A percentile compares a stretch with the other conserved stretches of the same genome.
phyloP scores from a whole-genome alignment of 2,888 invertebrate genomes.

The Cerceris ruficornis region DNA sequence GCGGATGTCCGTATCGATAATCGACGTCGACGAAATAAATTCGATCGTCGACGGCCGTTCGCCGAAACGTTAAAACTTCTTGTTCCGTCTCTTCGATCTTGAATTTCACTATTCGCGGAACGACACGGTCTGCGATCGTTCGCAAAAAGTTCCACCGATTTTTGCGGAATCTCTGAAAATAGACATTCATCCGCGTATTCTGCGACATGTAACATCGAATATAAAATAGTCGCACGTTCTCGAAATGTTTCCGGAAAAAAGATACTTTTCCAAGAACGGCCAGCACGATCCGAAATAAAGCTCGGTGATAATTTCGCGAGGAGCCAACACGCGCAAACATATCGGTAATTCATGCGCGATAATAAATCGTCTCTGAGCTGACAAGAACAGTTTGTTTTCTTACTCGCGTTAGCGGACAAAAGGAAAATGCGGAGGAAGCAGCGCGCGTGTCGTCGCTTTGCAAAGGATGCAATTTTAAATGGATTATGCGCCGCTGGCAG shows the following conservation, averaged over 20 bases:
- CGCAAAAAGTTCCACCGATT: neutral
- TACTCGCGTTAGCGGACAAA: constrained; percentile 1
- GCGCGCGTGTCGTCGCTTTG: constrained; percentile 9
- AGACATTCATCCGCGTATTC: neutral
- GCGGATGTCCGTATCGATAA: constrained; percentile 33
- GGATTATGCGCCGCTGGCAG: constrained; percentile 7
- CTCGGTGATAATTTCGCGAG: constrained; percentile 23
- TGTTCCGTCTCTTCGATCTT: neutral
- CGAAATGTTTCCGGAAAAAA: constrained; percentile 4
- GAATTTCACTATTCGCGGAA: too few relatives aligned
- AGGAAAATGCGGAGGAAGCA: constrained; percentile 14
- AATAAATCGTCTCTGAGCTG: constrained; percentile 48
- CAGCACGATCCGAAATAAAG: constrained; percentile 26
- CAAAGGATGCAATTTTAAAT: neutral
- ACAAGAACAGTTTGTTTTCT: constrained; percentile 57
- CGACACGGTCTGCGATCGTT: too few relatives aligned
- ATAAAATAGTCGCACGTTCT: neutral
- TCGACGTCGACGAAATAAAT: constrained; percentile 52
- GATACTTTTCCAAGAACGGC: constrained; percentile 9
- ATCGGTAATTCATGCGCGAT: constrained; percentile 44
- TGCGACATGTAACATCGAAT: neutral
- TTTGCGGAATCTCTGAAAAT: neutral
- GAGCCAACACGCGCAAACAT: constrained; percentile 26
- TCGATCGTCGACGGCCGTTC: constrained; percentile 29
- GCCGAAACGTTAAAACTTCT: constrained; percentile 14